A percentile compares a stretch with the other conserved stretches of the same genome.
Conservation (phyloP, 2,888 invertebrate species). For the Dicycla oo region DNA sequence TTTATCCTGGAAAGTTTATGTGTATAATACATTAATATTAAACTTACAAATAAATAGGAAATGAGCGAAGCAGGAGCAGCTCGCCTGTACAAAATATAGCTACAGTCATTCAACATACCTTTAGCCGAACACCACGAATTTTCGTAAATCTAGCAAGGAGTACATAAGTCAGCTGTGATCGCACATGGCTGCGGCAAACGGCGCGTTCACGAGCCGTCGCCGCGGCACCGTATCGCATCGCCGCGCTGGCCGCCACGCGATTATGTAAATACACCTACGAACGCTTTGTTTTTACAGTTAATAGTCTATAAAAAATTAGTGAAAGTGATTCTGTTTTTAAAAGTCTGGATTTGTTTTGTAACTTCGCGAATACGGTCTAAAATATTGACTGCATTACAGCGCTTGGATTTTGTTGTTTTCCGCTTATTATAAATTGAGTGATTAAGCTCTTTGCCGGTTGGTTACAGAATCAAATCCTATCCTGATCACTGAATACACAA, state of each 20-base stretch:
- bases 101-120: background rate
- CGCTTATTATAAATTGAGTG: background rate
- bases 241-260: constrained; percentile 13
- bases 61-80: background rate
- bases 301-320: constrained; percentile 30
- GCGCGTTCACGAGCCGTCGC: constrained; percentile 38
- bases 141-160: constrained; percentile 63
- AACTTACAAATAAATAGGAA: background rate
- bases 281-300: constrained; percentile 38
- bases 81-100: background rate
- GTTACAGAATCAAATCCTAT: background rate
- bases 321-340: constrained; percentile 32
- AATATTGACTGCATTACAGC: background rate
- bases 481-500: too few relatives aligned
- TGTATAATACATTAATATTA: too few relatives aligned
- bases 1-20: too few relatives aligned
- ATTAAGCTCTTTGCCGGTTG: background rate
- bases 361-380: background rate
- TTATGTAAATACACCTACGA: constrained; percentile 48
- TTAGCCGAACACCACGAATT: constrained; percentile 40
- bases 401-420: background rate
- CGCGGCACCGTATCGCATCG: background rate
- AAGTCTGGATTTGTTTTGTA: constrained; percentile 27
- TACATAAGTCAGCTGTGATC: constrained; percentile 77
- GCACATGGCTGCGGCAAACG: constrained; percentile 75